A percentile compares a stretch with the other conserved stretches of the same genome.
Conservation (phyloP, 2,888 invertebrate species). For the Pheosia gnoma region DNA sequence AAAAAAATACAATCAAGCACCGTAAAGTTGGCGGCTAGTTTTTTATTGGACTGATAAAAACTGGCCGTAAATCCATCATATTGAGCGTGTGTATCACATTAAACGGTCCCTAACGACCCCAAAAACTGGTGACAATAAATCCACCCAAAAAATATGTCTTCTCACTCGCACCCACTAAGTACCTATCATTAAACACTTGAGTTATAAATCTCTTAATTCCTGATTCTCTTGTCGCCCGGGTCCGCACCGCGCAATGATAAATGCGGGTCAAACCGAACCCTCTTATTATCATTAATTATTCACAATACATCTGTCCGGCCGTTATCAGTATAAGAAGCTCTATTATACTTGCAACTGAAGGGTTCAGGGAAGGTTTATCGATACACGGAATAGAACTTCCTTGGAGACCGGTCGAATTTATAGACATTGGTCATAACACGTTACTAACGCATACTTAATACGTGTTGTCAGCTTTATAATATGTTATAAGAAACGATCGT, state of each 20-base stretch:
- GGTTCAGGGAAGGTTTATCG: not conserved
- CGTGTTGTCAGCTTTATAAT: too few species aligned
- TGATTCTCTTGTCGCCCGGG: conserved; percentile 42
- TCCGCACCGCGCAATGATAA: conserved; percentile 38
- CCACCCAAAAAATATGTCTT: not conserved
- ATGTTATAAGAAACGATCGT: too few species aligned
- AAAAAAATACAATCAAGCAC: too few species aligned
- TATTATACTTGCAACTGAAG: conserved; percentile 1
- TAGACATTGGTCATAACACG: too few species aligned
- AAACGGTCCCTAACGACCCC: not conserved
- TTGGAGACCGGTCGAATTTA: conserved; percentile 11
- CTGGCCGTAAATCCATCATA: too few species aligned
- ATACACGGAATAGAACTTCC: conserved; percentile 9
- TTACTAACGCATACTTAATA: too few species aligned
- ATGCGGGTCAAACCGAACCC: conserved; percentile 31
- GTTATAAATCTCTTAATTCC: conserved; percentile 44
- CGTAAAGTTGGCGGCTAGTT: too few species aligned
- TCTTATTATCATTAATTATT: conserved; percentile 45
- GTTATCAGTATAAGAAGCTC: conserved; percentile 33
- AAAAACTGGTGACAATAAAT: not conserved
- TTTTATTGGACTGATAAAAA: too few species aligned
- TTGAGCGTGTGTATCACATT: too few species aligned
- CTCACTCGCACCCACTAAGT: not conserved
- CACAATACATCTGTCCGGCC: conserved; percentile 32
- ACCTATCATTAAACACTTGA: conserved; percentile 7